phyloP scores from a whole-genome alignment of 2,888 invertebrate genomes.

The Marasmarcha lunaedactyla region DNA sequence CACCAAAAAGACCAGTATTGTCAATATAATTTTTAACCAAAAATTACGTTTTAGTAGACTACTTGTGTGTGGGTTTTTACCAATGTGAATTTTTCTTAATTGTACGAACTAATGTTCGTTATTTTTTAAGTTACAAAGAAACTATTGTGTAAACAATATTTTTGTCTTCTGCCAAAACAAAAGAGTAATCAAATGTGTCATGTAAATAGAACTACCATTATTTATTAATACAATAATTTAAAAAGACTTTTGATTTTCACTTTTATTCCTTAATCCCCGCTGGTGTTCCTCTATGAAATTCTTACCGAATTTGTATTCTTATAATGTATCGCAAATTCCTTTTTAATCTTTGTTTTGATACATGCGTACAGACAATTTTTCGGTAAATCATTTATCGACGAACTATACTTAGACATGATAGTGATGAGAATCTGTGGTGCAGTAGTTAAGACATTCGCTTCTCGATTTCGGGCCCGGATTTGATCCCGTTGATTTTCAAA shows the following conservation, averaged over 20 bases:
- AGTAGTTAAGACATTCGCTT: no score
- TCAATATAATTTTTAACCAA: conserved; percentile 47
- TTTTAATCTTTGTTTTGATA: no score
- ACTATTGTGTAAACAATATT: conserved; percentile 59
- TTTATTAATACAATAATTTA: conserved; percentile 72
- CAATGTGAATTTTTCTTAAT: conserved; percentile 37
- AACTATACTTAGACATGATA: no score
- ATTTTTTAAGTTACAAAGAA: conserved; percentile 35
- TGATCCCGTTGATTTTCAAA: no score
- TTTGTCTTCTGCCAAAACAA: conserved; percentile 71
- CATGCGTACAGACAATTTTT: no score
- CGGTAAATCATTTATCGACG: no score
- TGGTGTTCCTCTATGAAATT: no score
- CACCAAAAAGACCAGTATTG: conserved; percentile 66
- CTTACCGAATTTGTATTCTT: no score
- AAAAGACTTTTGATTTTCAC: conserved; percentile 42
- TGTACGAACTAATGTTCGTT: conserved; percentile 4
- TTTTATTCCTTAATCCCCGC: conserved; percentile 19
- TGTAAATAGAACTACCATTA: conserved; percentile 72
- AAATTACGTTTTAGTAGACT: conserved; percentile 27
- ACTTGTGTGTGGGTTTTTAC: conserved; percentile 38
- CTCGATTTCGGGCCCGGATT: no score
- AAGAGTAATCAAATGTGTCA: conserved; percentile 67
- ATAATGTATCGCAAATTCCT: no score
- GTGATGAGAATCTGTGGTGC: no score